Conservation (phyloP, 2,797 vertebrate genomes). For the Acanthurus tractus region DNA sequence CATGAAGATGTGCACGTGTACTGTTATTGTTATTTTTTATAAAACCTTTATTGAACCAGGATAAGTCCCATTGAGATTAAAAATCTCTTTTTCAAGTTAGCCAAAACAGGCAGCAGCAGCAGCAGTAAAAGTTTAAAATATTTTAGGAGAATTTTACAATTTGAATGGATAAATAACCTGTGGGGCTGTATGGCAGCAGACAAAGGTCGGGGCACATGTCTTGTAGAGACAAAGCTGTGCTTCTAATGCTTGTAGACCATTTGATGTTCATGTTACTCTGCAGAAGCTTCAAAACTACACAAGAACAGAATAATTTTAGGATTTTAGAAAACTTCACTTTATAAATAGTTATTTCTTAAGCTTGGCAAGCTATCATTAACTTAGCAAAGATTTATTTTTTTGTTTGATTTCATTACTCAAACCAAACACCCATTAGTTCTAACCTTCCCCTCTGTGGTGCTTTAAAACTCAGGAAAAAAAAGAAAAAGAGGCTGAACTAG, state of each 20-base stretch:
- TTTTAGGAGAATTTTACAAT: too few species aligned
- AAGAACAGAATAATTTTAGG: not conserved
- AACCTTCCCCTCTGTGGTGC: slow-evolving; percentile 9
- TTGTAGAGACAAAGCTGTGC: too few species aligned
- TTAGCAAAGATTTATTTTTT: not conserved
- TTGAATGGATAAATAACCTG: not conserved
- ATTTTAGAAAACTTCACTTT: not conserved
- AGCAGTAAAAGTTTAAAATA: too few species aligned
- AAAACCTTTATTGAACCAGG: not conserved
- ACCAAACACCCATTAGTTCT: not conserved
- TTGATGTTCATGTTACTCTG: too few species aligned
- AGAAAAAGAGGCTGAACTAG: slow-evolving; percentile 48
- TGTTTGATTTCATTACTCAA: slow-evolving; percentile 19
- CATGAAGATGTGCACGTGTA: not conserved
- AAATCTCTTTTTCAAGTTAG: too few species aligned
- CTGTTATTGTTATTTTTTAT: not conserved
- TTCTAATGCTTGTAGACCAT: too few species aligned
- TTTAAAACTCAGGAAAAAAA: slow-evolving; percentile 47
- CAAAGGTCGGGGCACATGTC: too few species aligned
- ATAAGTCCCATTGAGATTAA: too few species aligned
- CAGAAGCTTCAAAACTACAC: not conserved
- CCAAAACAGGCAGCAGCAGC: too few species aligned
- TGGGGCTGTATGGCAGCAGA: too few species aligned
- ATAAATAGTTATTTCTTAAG: not conserved
- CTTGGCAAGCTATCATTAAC: not conserved